Evolutionary conservation across 2,797 vertebrate species (phyloP).

Genomic region (Enteromius argenteus): DNA sequence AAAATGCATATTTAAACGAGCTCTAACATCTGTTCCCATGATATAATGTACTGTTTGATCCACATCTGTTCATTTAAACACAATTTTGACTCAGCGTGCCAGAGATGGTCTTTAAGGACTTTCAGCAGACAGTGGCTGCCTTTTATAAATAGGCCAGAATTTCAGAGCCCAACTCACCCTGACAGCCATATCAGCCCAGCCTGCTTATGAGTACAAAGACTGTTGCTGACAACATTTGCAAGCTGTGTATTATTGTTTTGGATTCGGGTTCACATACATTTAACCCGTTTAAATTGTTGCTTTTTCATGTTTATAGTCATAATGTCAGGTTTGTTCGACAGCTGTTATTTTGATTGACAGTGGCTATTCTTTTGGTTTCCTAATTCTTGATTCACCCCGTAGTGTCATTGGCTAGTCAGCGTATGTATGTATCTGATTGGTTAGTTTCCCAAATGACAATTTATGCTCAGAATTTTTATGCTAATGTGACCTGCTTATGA

Average conservation of each 20-base stretch:
- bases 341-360: conserved; percentile 2
- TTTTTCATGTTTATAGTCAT: not conserved
- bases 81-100: not conserved
- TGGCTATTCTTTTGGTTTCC: not conserved
- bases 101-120: not conserved
- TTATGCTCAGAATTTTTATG: not conserved
- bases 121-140: not conserved
- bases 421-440: not conserved
- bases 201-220: conserved; percentile 18
- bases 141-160: conserved; percentile 26
- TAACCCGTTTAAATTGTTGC: not conserved
- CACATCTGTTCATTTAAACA: conserved; percentile 1
- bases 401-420: not conserved
- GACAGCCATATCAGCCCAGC: conserved; percentile 3
- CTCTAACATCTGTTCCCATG: not conserved
- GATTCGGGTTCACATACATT: not conserved
- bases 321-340: not conserved
- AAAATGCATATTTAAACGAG: not conserved
- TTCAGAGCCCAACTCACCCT: not conserved
- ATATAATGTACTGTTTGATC: not conserved
- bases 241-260: not conserved
- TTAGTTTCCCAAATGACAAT: not conserved
- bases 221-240: conserved; percentile 3
- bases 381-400: not conserved
- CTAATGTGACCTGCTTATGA: not conserved